Percentiles rank a stretch among this genome's conserved stretches.
Conservation (phyloP, 2,888 invertebrate genomes). For the Oxystoma pomonae region DNA sequence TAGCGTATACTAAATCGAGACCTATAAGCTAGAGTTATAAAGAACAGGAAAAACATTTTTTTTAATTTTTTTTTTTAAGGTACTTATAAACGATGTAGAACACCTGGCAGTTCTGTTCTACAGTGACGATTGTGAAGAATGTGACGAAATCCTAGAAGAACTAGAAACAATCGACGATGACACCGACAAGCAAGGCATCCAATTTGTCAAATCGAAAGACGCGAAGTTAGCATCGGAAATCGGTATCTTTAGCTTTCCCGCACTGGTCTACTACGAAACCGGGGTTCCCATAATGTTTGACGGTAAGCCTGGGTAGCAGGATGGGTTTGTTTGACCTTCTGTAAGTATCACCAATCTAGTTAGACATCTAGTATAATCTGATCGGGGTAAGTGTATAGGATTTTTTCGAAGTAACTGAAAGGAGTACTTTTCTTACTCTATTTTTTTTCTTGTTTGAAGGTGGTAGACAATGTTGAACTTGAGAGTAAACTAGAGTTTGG, state of each 20-base stretch:
- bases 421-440: no score
- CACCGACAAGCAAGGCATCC: constrained; percentile 87
- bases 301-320: constrained; percentile 64
- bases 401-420: no score
- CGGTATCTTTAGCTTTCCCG: constrained; percentile 89
- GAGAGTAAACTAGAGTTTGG: no score
- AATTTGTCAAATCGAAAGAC: constrained; percentile 91
- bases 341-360: not conserved
- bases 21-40: no score
- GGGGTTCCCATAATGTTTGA: constrained; percentile 93
- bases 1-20: no score
- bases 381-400: no score
- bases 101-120: constrained; percentile 91
- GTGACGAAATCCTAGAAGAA: constrained; percentile 79
- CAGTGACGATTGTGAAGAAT: constrained; percentile 76
- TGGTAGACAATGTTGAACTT: no score
- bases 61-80: constrained; percentile 41
- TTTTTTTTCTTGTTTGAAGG: no score
- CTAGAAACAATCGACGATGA: constrained; percentile 90
- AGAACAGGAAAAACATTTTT: no score
- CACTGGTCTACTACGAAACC: constrained; percentile 88
- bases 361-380: no score
- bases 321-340: not conserved
- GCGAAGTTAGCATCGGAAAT: constrained; percentile 85
- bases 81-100: constrained; percentile 84